A percentile compares a stretch with the other conserved stretches of the same genome.
phyloP scores from a whole-genome alignment of 2,888 invertebrate species.

The Cerastis rubricosa region DNA sequence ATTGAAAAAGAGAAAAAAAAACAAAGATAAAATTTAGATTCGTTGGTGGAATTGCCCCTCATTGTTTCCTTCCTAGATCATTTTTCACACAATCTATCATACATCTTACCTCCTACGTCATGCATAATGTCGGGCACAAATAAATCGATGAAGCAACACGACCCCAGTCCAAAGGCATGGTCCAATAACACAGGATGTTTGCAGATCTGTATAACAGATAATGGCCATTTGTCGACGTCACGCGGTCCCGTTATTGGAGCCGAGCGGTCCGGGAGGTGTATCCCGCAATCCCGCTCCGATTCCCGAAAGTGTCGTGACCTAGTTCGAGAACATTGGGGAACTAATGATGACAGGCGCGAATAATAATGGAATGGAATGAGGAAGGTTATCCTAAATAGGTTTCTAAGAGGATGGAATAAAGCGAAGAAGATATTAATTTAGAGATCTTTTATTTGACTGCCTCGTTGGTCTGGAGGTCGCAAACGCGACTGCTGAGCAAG shows the following conservation, averaged over 20 bases:
- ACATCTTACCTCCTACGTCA: too few species aligned
- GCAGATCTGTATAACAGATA: constrained; percentile 37
- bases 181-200: constrained; percentile 11
- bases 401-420: background rate
- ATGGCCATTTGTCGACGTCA: constrained; percentile 49
- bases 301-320: constrained; percentile 44
- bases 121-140: constrained; percentile 1
- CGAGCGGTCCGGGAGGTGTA: constrained; percentile 13
- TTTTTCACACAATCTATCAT: background rate
- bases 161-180: background rate
- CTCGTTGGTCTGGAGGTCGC: too few species aligned
- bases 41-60: background rate
- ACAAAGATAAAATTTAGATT: background rate
- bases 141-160: constrained; percentile 21
- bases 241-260: constrained; percentile 33
- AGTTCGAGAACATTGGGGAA: constrained; percentile 37
- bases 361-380: constrained; percentile 21
- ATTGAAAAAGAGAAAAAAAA: background rate
- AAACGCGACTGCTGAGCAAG: too few species aligned
- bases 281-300: constrained; percentile 7
- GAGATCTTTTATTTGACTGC: too few species aligned
- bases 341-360: constrained; percentile 43
- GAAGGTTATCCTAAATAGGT: background rate
- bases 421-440: background rate
- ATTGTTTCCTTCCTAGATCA: background rate